A percentile compares a stretch with the other conserved stretches of the same genome.
Conservation (phyloP, 2,797 vertebrate species). For the Ctenosaura bakeri region DNA sequence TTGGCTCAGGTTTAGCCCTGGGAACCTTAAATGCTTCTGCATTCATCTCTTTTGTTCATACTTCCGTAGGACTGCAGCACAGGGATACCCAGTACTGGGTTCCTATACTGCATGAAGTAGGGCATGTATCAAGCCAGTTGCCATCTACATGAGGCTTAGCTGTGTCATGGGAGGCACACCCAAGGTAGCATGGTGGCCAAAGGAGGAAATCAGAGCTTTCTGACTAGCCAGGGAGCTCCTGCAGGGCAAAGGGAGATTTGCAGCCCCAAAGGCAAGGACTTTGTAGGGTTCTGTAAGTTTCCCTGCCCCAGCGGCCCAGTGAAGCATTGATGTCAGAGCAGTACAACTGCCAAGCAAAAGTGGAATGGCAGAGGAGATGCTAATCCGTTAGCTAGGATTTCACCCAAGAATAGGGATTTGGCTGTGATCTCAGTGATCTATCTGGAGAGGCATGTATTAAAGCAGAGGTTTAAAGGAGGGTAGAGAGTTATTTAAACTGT, state of each 20-base stretch:
- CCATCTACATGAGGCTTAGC: too few relatives aligned
- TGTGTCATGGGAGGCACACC: neutral
- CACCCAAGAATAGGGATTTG: slow-evolving; percentile 57
- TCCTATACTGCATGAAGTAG: too few relatives aligned
- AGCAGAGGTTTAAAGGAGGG: slow-evolving; percentile 57
- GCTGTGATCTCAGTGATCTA: slow-evolving; percentile 27
- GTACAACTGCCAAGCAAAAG: neutral
- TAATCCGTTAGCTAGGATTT: slow-evolving; percentile 25
- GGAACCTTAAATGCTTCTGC: too few relatives aligned
- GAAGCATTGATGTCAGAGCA: neutral
- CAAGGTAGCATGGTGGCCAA: neutral
- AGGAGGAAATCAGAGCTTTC: neutral
- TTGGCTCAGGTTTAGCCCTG: too few relatives aligned
- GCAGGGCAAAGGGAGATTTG: slow-evolving; percentile 41
- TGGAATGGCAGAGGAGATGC: neutral
- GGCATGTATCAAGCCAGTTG: too few relatives aligned
- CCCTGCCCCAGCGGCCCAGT: neutral
- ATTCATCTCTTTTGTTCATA: too few relatives aligned
- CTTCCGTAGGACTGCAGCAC: too few relatives aligned
- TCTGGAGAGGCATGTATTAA: slow-evolving; percentile 27
- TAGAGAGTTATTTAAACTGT: neutral
- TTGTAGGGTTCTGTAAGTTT: neutral
- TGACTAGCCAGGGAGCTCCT: slow-evolving; percentile 62
- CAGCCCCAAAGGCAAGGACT: slow-evolving; percentile 38
- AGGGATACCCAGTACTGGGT: too few relatives aligned